Evolutionary conservation across 2,797 vertebrate species (phyloP), one percentile per base, ranked within the genome.

Genomic region (Furcifer pardalis): DNA sequence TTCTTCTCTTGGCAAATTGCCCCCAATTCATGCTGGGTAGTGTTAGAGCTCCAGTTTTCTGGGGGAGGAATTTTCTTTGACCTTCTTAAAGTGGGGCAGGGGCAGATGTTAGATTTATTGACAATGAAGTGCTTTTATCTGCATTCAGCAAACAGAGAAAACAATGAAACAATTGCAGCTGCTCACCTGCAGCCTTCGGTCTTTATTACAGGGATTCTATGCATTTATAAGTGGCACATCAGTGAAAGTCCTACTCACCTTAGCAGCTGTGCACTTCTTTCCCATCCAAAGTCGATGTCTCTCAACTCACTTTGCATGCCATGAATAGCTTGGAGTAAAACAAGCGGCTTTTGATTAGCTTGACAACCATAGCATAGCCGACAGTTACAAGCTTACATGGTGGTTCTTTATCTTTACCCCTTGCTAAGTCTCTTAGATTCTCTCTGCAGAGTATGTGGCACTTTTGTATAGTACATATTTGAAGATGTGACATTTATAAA

Each of bases 221-320:
- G 56, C 87, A 60, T 91, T 93, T 93, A 91, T 93, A 93, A 94
- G 91, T 88, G 92, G 86, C 83, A 82, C 63, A 81, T 87, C 93
- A 93, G 79, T 4, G 79, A 85, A 90, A 82, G 89, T 92, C 91
- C 86, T 88, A 86, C 88, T 92, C 86, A 84, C 72, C 86, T 88
- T 27, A 81, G 68, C 46, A 90, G 85, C 88, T 87, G 77, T 63
- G 79, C 9, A 15, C 15, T 63, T 44, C 87, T 86, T 89, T 92
- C 44, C 68, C 77, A 79, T 89, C 75, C 89, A 92, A 89, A 87
- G 89, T 89, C 83, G 88, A 92, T 88, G 89, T 89, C 84, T 93
- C 89, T 84, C 79, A 4, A 10, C 91, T 89, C 80, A 87, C 90
- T 88, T 89, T 75, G 71, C 86, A 71, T 88, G 92, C 85, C 92